Conservation (phyloP, 2,888 invertebrate genomes). For the Apoderus coryli region DNA sequence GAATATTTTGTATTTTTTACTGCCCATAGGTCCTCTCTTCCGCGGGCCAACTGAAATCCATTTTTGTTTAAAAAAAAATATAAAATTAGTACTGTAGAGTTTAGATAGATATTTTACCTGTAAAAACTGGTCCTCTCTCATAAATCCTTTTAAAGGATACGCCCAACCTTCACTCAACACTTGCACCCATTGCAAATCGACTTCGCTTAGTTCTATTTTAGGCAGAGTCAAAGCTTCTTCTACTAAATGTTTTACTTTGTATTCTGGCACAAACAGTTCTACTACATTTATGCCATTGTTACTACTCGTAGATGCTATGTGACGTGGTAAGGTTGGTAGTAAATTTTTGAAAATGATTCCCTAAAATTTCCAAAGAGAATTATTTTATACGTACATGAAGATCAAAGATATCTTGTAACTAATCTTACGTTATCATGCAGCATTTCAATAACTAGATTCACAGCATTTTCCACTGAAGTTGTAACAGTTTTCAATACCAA, state of each 20-base stretch:
- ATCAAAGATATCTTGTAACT: constrained; percentile 1
- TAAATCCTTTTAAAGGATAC: constrained; percentile 53
- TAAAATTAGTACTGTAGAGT: too few species aligned
- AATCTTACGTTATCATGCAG: constrained; percentile 47
- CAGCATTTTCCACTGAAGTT: constrained; percentile 66
- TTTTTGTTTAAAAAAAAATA: too few species aligned
- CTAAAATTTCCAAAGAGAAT: constrained; percentile 14
- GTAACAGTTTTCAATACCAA: constrained; percentile 70
- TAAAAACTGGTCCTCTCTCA: constrained; percentile 69
- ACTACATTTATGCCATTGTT: constrained; percentile 33
- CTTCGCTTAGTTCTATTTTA: constrained; percentile 53
- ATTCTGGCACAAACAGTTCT: constrained; percentile 64
- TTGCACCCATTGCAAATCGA: constrained; percentile 88
- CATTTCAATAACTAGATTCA: constrained; percentile 64
- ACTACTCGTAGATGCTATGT: too few species aligned
- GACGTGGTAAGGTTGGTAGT: constrained; percentile 1
- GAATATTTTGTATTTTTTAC: too few species aligned
- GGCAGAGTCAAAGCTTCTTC: constrained; percentile 58
- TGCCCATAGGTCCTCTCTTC: too few species aligned
- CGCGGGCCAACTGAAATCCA: too few species aligned
- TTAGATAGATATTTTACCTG: constrained; percentile 18
- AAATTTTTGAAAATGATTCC: constrained; percentile 43
- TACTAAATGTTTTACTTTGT: constrained; percentile 42
- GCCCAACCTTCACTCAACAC: constrained; percentile 93
- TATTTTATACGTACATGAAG: too few species aligned